Evolutionary conservation across 2,113 vertebrate genomes (phyloP).

Genomic region (Nyctibius bracteatus): DNA sequence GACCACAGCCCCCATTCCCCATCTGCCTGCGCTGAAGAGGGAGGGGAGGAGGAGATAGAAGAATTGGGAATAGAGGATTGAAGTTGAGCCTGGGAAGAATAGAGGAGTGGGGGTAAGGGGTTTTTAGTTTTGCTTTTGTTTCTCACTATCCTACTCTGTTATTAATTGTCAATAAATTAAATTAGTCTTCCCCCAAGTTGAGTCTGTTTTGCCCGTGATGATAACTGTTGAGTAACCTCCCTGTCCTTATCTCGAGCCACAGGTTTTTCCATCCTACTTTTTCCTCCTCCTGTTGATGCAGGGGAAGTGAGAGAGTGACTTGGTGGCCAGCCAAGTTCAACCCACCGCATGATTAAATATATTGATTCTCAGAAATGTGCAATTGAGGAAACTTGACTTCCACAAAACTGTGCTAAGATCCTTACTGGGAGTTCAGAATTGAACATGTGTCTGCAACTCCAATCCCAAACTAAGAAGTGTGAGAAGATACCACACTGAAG

Average conservation of each 20-base stretch:
- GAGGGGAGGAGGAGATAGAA: neutral
- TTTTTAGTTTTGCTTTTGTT: neutral
- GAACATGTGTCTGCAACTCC: neutral
- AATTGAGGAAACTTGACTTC: neutral
- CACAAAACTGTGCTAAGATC: neutral
- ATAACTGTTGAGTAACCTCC: neutral
- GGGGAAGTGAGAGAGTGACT: neutral
- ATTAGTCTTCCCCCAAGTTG: neutral
- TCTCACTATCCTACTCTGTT: neutral
- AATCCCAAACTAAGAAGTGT: neutral
- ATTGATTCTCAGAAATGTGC: neutral
- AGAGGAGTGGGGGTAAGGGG: rapidly evolving
- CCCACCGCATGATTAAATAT: neutral
- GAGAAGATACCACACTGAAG: neutral
- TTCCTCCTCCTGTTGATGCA: neutral
- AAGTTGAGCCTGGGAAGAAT: neutral
- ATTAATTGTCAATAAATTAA: neutral
- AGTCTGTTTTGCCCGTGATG: neutral
- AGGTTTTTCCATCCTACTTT: neutral
- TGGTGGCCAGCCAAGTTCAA: neutral
- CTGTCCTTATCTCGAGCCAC: neutral
- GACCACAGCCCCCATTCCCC: neutral
- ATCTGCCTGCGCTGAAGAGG: rapidly evolving
- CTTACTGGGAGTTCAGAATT: neutral
- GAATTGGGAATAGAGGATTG: neutral